phyloP scores from a whole-genome alignment of 2,888 invertebrate species.

The Nymphalis c-album region DNA sequence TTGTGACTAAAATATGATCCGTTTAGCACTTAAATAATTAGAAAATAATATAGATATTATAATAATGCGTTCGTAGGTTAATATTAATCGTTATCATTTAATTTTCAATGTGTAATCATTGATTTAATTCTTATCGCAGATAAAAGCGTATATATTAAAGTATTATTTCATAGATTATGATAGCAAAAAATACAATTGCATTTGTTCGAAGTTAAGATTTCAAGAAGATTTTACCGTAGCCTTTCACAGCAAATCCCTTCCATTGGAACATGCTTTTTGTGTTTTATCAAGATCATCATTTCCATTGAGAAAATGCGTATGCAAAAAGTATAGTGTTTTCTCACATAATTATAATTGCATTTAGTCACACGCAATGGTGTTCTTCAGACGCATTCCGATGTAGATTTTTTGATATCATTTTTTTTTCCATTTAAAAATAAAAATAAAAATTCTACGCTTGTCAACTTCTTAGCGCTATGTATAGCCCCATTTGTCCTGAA shows the following conservation, averaged over 20 bases:
- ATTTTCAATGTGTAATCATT: neutral
- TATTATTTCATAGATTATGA: neutral
- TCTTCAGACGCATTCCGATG: conserved; percentile 33
- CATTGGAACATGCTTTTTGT: conserved; percentile 29
- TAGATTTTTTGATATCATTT: conserved; percentile 32
- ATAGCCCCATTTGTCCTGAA: conserved; percentile 38
- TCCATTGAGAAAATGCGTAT: conserved; percentile 37
- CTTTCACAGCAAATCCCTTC: conserved; percentile 29
- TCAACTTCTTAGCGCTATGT: conserved; percentile 32
- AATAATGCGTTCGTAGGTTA: too few species aligned
- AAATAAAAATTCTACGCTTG: conserved; percentile 25
- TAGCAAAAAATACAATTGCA: conserved; percentile 7
- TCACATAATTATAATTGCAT: conserved; percentile 39
- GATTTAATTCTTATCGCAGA: conserved; percentile 1
- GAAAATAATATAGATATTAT: too few species aligned
- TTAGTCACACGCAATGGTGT: conserved; percentile 40
- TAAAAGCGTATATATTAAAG: conserved; percentile 11
- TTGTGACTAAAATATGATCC: too few species aligned
- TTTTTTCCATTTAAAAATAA: conserved; percentile 29
- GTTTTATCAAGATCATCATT: conserved; percentile 40
- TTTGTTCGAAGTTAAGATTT: conserved; percentile 8
- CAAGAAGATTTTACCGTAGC: conserved; percentile 13
- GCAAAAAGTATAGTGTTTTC: conserved; percentile 39
- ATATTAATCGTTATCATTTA: neutral
- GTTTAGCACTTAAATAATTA: too few species aligned